Base-by-base conservation (phyloP, 2,113 vertebrate species). In the Epinephelus lanceolatus region DNA sequence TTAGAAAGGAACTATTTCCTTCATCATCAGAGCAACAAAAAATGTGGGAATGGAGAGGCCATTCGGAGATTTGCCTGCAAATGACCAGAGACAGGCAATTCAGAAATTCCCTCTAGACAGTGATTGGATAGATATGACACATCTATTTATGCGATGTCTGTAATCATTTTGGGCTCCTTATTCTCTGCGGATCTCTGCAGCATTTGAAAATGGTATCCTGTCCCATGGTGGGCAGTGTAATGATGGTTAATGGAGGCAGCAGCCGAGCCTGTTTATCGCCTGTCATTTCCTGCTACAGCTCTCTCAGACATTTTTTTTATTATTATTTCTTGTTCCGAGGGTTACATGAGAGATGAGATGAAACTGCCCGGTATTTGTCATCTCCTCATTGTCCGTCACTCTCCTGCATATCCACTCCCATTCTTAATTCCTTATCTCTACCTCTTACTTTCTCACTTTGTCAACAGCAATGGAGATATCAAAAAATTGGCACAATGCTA, bases 171-270 rank as follows among this genome's bases (percentile, higher is more conserved):
- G 33, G 73, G 25, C 81, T 62, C 30, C 21, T 81, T 80, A 80
- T 87, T 81, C 81, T 80, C 76, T 25, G 49, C 0, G 40, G 84
- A 84, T 74, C 66, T 33, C 6, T 19, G 45, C 71, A 18, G 75
- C 23, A 40, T 78, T 83, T 73, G 76, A 81, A 86, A 91, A 85
- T 70, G 76, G 79, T 80, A 74, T 90, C 86, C 88, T 88, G 87
- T 92, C 91, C 88, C 85, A 77, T 17, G 73, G 82, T 74, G 82
- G 76, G 81, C 78, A 45, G 77, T 27, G 56, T 91, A 91, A 94
- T 94, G 86, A 92, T 30, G 83, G 86, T 78, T 92, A 92, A 94
- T 93, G 83, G 92, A 91, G 69, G 80, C 85, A 81, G 83, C 76
- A 77, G 86, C 88, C 68, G 21, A 71, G 86, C 70, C 83, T 89